A percentile compares a stretch with the other conserved stretches of the same genome.
Conservation (phyloP, 1,140 invertebrate species). For the Frieseomelitta varia region DNA sequence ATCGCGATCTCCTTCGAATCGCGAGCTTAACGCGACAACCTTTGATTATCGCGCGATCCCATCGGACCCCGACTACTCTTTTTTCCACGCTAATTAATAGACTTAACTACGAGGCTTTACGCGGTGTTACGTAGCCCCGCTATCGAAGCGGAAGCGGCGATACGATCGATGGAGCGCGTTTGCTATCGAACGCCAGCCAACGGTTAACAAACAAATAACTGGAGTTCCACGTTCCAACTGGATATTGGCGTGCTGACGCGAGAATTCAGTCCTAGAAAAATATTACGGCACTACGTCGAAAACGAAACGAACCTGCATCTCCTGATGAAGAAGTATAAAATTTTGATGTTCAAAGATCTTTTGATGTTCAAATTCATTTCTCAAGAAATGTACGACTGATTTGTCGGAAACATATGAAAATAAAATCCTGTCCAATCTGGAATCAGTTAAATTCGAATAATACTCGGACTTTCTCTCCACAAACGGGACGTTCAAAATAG, state of each 20-base stretch:
- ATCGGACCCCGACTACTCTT: background rate
- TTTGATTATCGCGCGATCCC: conserved; percentile 2
- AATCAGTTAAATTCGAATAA: too few species aligned
- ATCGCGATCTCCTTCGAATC: conserved; percentile 4
- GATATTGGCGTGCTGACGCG: background rate
- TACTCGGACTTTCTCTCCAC: too few species aligned
- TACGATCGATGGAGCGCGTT: background rate
- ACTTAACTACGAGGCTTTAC: background rate
- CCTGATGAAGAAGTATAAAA: too few species aligned
- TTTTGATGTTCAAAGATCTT: too few species aligned
- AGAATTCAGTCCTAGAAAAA: background rate
- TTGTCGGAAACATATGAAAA: too few species aligned
- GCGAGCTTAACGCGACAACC: conserved; percentile 11
- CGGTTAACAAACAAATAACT: background rate
- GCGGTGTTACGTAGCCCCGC: background rate
- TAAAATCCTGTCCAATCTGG: too few species aligned
- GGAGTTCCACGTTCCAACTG: background rate
- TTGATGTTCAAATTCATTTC: too few species aligned
- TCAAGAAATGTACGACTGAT: too few species aligned
- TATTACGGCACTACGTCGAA: background rate
- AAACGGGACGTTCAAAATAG: too few species aligned
- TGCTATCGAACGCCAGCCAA: background rate
- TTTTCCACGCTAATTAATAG: conserved; percentile 29
- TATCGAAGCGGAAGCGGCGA: conserved; percentile 6
- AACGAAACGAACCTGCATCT: background rate